Evolutionary conservation across 2,113 vertebrate species (phyloP).

Genomic region (Menura novaehollandiae): DNA sequence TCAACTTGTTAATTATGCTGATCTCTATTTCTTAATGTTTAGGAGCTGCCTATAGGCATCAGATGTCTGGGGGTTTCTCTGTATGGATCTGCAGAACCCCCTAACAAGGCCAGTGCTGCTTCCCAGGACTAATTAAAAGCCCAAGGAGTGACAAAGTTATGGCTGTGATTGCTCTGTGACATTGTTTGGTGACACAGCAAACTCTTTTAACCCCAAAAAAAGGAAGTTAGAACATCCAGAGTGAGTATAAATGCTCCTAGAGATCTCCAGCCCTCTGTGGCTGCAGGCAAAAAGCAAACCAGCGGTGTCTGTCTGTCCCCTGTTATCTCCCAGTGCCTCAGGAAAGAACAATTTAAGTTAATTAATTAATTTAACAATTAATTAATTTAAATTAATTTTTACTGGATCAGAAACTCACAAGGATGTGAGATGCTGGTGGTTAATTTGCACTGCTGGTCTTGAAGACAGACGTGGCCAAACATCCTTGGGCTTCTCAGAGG

Average conservation of each 20-base stretch:
- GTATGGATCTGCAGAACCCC: neutral
- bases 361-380: too few species aligned
- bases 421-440: neutral
- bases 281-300: neutral
- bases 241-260: rapidly evolving
- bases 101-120: neutral
- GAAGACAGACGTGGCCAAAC: neutral
- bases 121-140: neutral
- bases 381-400: too few species aligned
- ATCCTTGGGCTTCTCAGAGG: neutral
- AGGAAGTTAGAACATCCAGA: neutral
- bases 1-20: neutral
- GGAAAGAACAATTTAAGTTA: neutral
- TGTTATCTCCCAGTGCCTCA: neutral
- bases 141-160: neutral
- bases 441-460: neutral
- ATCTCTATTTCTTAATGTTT: neutral
- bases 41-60: neutral
- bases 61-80: neutral
- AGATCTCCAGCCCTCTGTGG: neutral
- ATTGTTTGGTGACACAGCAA: neutral
- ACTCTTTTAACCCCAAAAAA: neutral
- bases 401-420: neutral
- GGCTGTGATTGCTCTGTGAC: neutral
- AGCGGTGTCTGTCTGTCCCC: too few species aligned